phyloP scores from a whole-genome alignment of 2,888 invertebrate genomes.

The Eudemis profundana region DNA sequence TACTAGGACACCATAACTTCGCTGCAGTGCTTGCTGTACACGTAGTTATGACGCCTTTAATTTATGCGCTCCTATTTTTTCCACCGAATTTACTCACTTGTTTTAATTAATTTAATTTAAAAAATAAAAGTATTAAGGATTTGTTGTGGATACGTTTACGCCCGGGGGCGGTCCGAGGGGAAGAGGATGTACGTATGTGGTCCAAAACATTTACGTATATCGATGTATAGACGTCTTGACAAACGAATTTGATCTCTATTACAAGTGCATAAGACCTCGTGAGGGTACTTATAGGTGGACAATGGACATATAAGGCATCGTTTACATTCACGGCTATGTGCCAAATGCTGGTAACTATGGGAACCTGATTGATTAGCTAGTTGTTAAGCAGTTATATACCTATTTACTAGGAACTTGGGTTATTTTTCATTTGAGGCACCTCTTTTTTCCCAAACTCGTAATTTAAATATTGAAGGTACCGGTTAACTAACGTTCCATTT shows the following conservation, averaged over 20 bases:
- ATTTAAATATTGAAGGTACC: too few species aligned
- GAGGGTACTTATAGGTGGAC: neutral
- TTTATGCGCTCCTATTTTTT: too few species aligned
- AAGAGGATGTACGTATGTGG: conserved; percentile 4
- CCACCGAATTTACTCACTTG: too few species aligned
- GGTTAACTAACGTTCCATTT: too few species aligned
- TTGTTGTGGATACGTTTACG: too few species aligned
- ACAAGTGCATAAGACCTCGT: neutral
- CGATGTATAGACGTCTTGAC: neutral
- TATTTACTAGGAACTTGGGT: neutral
- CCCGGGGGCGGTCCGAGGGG: too few species aligned
- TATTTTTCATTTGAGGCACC: neutral
- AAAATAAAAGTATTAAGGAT: too few species aligned
- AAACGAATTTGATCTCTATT: conserved; percentile 7
- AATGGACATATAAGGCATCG: conserved; percentile 13
- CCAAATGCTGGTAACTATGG: conserved; percentile 16
- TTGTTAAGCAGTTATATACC: neutral
- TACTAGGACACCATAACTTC: too few species aligned
- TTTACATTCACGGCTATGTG: conserved; percentile 15
- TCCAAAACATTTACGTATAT: conserved; percentile 5
- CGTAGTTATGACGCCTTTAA: too few species aligned
- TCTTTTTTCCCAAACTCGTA: too few species aligned
- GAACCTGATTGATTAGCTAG: conserved; percentile 10
- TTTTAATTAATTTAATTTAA: too few species aligned
- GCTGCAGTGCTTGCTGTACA: too few species aligned